A percentile compares a stretch with the other conserved stretches of the same genome.
phyloP scores from a whole-genome alignment of 2,888 invertebrate species.

The Netelia fuscicornis region DNA sequence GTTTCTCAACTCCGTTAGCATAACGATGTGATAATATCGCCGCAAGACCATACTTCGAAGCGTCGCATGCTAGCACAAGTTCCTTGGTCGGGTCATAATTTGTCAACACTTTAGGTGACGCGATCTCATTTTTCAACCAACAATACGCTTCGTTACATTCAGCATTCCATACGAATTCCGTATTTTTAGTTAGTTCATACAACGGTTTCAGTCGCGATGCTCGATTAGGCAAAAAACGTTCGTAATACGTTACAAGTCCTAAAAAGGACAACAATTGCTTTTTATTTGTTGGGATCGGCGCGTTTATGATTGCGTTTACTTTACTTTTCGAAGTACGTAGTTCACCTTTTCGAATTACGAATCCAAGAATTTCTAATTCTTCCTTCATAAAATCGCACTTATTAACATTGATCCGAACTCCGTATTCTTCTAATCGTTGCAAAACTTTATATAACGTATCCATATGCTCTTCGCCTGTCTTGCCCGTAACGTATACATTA shows the following conservation, averaged over 20 bases:
- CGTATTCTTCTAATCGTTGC: constrained; percentile 66
- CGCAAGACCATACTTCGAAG: constrained; percentile 4
- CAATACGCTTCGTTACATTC: background rate
- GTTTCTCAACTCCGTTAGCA: constrained; percentile 1
- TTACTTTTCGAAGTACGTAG: background rate
- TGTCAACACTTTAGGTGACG: background rate
- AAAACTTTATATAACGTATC: constrained; percentile 64
- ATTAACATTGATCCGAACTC: constrained; percentile 66
- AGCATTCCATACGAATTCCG: constrained; percentile 70
- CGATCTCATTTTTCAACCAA: constrained; percentile 14
- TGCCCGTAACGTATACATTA: constrained; percentile 70
- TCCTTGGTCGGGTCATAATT: constrained; percentile 14
- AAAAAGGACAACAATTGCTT: constrained; percentile 7
- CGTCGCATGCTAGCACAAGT: constrained; percentile 1
- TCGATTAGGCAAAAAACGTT: constrained; percentile 4
- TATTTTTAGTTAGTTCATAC: constrained; percentile 34
- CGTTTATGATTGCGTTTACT: constrained; percentile 14
- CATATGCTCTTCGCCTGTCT: constrained; percentile 61
- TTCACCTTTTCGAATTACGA: constrained; percentile 49
- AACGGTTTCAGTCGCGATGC: background rate
- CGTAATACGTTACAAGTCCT: constrained; percentile 21
- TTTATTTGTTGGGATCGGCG: constrained; percentile 7
- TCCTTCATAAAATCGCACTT: constrained; percentile 70
- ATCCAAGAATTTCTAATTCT: constrained; percentile 72
- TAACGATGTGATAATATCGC: constrained; percentile 28